Evolutionary conservation across 2,797 vertebrate species (phyloP).

Genomic region (Sciurus vulgaris): DNA sequence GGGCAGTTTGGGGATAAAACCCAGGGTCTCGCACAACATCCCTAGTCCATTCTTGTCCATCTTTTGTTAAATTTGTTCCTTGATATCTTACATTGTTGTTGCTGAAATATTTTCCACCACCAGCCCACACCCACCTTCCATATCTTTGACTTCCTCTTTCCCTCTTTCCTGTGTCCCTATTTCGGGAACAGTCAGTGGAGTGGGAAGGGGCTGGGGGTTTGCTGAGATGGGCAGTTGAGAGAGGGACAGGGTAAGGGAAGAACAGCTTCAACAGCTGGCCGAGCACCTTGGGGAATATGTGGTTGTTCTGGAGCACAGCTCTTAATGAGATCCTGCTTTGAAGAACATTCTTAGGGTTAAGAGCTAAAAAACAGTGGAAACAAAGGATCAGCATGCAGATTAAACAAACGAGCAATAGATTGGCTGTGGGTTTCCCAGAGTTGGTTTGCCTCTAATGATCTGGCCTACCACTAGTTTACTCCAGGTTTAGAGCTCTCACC

Average conservation of each 20-base stretch:
- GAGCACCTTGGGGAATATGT: background rate
- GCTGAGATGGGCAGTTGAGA: background rate
- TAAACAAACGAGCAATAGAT: slow-evolving; percentile 15
- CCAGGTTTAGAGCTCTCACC: background rate
- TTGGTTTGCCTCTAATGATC: background rate
- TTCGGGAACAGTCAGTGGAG: background rate
- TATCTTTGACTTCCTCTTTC: background rate
- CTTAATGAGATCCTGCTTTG: background rate
- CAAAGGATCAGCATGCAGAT: background rate
- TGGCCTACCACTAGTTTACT: background rate
- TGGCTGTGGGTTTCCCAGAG: background rate
- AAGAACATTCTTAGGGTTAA: background rate
- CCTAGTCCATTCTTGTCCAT: too few species aligned
- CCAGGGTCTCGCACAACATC: too few species aligned
- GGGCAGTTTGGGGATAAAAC: too few species aligned
- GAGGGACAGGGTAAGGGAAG: background rate
- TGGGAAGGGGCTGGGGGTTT: background rate
- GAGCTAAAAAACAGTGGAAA: slow-evolving; percentile 39
- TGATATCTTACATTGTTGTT: background rate
- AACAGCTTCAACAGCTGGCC: background rate
- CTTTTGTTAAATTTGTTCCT: too few species aligned
- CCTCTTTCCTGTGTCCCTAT: background rate
- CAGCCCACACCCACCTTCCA: background rate
- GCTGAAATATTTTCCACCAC: background rate
- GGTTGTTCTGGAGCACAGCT: background rate